Conservation (phyloP, 1,140 invertebrate genomes). For the Cepaea nemoralis region DNA sequence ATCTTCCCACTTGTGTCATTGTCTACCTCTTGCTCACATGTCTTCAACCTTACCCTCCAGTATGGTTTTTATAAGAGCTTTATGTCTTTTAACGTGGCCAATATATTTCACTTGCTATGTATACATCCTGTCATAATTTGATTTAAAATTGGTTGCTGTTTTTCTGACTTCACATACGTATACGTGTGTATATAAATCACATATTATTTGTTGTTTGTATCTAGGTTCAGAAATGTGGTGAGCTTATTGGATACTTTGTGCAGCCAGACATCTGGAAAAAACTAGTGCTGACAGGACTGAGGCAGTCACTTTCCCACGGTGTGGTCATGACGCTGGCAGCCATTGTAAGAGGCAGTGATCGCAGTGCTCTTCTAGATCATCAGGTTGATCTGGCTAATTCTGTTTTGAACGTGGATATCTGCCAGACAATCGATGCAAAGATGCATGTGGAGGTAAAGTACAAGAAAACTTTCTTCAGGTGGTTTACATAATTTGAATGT, state of each 20-base stretch:
- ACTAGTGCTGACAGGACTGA: slow-evolving; percentile 58
- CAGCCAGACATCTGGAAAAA: slow-evolving; percentile 68
- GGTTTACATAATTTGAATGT: no score
- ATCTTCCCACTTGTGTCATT: no score
- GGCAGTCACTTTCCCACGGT: slow-evolving; percentile 55
- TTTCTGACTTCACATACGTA: background rate
- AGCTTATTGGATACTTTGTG: slow-evolving; percentile 83
- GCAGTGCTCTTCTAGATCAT: slow-evolving; percentile 51
- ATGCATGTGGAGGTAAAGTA: slow-evolving; percentile 33
- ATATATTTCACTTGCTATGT: no score
- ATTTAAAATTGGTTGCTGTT: background rate
- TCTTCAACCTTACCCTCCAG: no score
- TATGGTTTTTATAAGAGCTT: no score
- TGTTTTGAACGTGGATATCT: slow-evolving; percentile 60
- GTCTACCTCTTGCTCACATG: no score
- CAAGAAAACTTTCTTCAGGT: no score
- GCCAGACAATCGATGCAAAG: slow-evolving; percentile 62
- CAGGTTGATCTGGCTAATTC: slow-evolving; percentile 56
- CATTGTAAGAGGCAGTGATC: slow-evolving; percentile 59
- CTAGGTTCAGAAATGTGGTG: slow-evolving; percentile 75
- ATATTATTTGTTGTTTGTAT: slow-evolving; percentile 25
- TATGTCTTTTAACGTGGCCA: no score
- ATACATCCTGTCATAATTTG: slow-evolving; percentile 18
- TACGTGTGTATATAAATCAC: background rate
- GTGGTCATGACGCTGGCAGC: slow-evolving; percentile 64